Base-by-base conservation (phyloP, 2,113 vertebrate genomes). In the Triplophysa rosa region DNA sequence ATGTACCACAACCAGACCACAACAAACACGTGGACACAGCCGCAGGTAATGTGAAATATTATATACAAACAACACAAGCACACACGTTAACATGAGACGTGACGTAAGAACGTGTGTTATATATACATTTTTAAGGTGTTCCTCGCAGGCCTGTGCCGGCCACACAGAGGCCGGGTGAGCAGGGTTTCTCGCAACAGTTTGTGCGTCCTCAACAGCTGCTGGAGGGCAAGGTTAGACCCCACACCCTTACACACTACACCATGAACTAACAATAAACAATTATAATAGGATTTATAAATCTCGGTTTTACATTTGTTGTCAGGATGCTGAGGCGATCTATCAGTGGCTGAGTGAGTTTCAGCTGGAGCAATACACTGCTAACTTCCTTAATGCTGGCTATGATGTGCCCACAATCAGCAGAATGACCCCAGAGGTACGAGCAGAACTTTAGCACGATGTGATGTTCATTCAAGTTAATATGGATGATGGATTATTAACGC, bases 351-450 rank as follows among this genome's bases (percentile, higher is more conserved):
- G 94, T 0, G 96, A 97, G 67, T 99, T 99, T 92, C 97, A 98
- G 91, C 87, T 99, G 87, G 95, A 98, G 84, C 93, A 94, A 0
- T 99, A 99, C 86, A 95, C 93, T 0, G 81, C 84, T 65, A 96
- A 96, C 92, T 99, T 99, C 82, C 89, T 98, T 79, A 95, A 79
- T 0, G 94, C 95, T 0, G 97, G 97, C 42, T 99, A 99, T 0
- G 97, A 99, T 0, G 96, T 99, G n/a, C 96, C 95, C 0, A 98
- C 97, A 49, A 97, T 99, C 90, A 99, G 96, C 88, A 92, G 97
- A 65, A 98, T 99, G 96, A 99, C 97, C 0, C 97, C 97, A 0
- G 97, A 99, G 96, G 97, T 99, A 49, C 21, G 10, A 49, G 23
- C 40, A n/a, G 10, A 12, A 17, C 21, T 12, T 17, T 0, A 26